These are phyloP conservation scores for Cathartes aura DNA, from an alignment of 2,113 vertebrate genomes.

Conservation along the genomic window DNA sequence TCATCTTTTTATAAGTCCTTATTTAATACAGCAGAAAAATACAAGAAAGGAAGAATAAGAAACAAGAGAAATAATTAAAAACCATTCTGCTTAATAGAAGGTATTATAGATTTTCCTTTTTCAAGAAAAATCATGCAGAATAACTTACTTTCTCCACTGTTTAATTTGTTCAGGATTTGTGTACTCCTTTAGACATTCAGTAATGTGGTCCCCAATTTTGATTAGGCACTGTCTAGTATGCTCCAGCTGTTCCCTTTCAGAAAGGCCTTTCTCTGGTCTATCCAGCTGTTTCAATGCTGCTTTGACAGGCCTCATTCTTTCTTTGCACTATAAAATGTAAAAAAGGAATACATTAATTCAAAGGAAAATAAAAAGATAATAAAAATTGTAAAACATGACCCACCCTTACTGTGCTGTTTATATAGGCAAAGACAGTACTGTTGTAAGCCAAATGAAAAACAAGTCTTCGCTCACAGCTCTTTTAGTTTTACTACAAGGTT, in stretches of 20 bases:
- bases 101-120: neutral
- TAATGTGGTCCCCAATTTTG: constrained; percentile 97
- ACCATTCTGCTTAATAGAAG: neutral
- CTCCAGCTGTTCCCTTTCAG: constrained; percentile 94
- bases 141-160: constrained; percentile 94
- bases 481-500: neutral
- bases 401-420: neutral
- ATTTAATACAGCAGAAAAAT: constrained; percentile 5
- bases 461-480: neutral
- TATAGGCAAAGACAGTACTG: neutral
- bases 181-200: constrained; percentile 94
- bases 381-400: neutral
- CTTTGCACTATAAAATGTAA: constrained; percentile 88
- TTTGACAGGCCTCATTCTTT: constrained; percentile 97
- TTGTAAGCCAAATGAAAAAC: neutral
- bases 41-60: neutral
- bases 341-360: constrained; percentile 18
- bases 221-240: constrained; percentile 96
- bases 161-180: constrained; percentile 94
- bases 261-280: constrained; percentile 94
- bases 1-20: neutral
- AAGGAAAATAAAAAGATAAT: neutral
- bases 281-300: constrained; percentile 96
- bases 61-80: neutral
- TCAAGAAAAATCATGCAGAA: neutral